A percentile compares a stretch with the other conserved stretches of the same genome.
These are phyloP conservation scores for Falcunculus frontatus DNA, from an alignment of 2,113 vertebrate species.

Conservation along the genomic window DNA sequence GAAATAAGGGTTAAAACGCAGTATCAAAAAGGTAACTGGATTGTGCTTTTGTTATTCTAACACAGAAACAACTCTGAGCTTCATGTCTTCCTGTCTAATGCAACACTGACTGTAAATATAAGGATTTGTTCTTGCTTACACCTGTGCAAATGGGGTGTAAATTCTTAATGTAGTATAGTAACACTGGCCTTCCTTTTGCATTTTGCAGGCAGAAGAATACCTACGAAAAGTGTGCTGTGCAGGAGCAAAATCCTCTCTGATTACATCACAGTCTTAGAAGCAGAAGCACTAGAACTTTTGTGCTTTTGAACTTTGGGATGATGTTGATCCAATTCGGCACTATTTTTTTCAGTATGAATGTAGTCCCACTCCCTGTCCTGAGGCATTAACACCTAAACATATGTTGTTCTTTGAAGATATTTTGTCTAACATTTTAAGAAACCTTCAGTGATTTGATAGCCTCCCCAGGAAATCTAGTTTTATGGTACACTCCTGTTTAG, in stretches of 20 bases:
- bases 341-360: neutral
- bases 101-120: neutral
- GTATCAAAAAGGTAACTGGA: neutral
- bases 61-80: neutral
- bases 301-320: neutral
- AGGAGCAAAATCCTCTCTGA: neutral
- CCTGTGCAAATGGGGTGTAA: neutral
- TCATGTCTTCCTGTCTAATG: neutral
- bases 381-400: neutral
- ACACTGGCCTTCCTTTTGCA: neutral
- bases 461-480: neutral
- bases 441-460: neutral
- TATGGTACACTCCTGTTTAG: accelerated
- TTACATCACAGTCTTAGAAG: neutral
- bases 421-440: neutral
- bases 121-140: neutral
- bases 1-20: neutral
- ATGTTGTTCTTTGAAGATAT: neutral
- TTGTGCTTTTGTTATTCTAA: neutral
- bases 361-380: neutral
- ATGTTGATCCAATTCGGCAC: neutral
- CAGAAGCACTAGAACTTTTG: neutral
- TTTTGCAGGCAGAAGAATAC: neutral
- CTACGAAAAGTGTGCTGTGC: neutral
- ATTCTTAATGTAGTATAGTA: neutral